phyloP scores from a whole-genome alignment of 2,113 vertebrate genomes.

The Macrotus californicus region DNA sequence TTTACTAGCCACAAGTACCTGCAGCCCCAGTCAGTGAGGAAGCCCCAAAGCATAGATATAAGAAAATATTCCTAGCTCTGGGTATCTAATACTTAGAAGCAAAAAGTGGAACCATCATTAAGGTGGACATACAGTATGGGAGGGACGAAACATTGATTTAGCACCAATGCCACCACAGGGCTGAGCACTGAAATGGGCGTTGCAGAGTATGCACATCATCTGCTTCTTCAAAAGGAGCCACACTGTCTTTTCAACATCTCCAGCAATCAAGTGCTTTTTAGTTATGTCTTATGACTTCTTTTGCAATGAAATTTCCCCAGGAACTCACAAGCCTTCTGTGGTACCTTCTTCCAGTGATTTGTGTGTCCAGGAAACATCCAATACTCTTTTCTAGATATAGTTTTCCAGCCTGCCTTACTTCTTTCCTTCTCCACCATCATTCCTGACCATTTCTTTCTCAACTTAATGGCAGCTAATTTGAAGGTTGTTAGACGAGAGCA shows the following conservation, averaged over 20 bases:
- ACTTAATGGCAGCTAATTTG: not conserved
- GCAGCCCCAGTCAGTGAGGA: no score
- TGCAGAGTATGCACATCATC: not conserved
- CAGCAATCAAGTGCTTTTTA: not conserved
- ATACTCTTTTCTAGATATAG: not conserved
- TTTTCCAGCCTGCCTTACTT: not conserved
- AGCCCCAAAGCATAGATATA: not conserved
- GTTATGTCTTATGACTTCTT: not conserved
- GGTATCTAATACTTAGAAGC: not conserved
- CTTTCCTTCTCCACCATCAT: not conserved
- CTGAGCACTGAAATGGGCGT: not conserved
- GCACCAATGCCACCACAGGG: not conserved
- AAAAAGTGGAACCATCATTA: not conserved
- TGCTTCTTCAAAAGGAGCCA: not conserved
- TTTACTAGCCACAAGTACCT: not conserved
- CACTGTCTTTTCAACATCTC: not conserved
- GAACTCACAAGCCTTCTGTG: not conserved
- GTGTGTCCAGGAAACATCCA: not conserved
- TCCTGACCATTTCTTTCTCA: not conserved
- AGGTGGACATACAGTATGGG: no score
- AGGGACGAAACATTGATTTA: not conserved
- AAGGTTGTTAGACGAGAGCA: not conserved
- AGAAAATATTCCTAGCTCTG: not conserved
- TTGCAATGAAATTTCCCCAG: not conserved
- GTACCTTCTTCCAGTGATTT: not conserved